phyloP scores from a whole-genome alignment of 2,888 invertebrate genomes.

The Plagodis pulveraria region DNA sequence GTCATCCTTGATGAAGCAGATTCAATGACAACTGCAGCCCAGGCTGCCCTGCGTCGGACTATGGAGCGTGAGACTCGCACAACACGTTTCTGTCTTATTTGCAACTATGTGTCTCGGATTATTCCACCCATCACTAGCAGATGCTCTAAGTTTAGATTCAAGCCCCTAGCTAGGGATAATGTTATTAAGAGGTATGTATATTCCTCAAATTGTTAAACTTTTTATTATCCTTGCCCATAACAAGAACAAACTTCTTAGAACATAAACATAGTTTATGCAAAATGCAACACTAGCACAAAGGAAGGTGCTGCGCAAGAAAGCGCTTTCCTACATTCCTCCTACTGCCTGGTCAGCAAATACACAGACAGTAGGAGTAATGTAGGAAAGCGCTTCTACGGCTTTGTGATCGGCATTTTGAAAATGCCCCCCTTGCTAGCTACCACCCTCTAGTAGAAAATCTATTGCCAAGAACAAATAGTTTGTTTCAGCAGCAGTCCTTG shows the following conservation, averaged over 20 bases:
- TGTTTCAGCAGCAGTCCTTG: no score
- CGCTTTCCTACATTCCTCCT: no score
- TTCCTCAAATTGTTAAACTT: not conserved
- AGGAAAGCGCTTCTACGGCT: no score
- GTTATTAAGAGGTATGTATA: conserved; percentile 83
- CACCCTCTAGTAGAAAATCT: no score
- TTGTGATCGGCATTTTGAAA: no score
- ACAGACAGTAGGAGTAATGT: no score
- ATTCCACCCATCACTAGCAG: conserved; percentile 99
- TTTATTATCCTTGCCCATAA: no score
- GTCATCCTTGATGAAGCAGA: conserved; percentile 99
- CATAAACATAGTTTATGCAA: not conserved
- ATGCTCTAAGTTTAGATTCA: conserved; percentile 99
- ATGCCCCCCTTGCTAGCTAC: no score
- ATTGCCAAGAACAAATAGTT: no score
- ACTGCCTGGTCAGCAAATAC: no score
- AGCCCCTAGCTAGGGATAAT: conserved; percentile 91
- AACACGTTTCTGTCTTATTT: conserved; percentile 98
- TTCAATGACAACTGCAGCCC: conserved; percentile 99
- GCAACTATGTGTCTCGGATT: conserved; percentile 99
- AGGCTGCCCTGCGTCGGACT: conserved; percentile 97
- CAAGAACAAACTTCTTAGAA: not conserved
- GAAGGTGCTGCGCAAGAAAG: no score
- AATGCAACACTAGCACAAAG: no score
- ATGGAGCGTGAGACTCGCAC: conserved; percentile 98